Evolutionary conservation across 2,888 invertebrate genomes (phyloP).

Genomic region (Drosophila hawaiiensis): DNA sequence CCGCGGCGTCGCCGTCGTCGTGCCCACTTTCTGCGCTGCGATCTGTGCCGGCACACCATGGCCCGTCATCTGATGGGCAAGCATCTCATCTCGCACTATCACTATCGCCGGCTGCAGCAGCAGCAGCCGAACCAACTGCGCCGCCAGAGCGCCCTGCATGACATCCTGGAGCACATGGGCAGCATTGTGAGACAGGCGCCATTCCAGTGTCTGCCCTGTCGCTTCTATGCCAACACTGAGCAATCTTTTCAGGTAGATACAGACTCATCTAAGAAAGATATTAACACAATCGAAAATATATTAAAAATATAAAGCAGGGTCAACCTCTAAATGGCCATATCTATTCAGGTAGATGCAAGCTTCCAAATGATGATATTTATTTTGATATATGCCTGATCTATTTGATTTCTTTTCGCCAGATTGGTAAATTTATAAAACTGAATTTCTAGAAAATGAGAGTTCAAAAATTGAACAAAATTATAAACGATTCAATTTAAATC

Average conservation of each 20-base stretch:
- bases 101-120: constrained; percentile 90
- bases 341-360: too few species aligned
- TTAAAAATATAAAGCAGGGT: too few species aligned
- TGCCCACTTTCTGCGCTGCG: constrained; percentile 88
- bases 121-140: constrained; percentile 79
- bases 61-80: constrained; percentile 91
- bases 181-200: constrained; percentile 93
- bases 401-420: too few species aligned
- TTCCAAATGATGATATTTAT: too few species aligned
- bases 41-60: constrained; percentile 90
- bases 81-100: constrained; percentile 94
- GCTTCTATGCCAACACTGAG: constrained; percentile 93
- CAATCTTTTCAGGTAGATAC: constrained; percentile 86
- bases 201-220: constrained; percentile 93
- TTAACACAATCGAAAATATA: too few species aligned
- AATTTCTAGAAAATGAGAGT: too few species aligned
- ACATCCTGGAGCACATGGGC: constrained; percentile 91
- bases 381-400: too few species aligned
- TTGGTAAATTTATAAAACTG: too few species aligned
- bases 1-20: constrained; percentile 86
- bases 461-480: too few species aligned
- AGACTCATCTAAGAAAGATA: too few species aligned
- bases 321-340: too few species aligned
- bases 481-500: too few species aligned
- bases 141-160: constrained; percentile 85